Conservation (phyloP, 2,113 vertebrate species). For the Brachypodius melanocephalos region DNA sequence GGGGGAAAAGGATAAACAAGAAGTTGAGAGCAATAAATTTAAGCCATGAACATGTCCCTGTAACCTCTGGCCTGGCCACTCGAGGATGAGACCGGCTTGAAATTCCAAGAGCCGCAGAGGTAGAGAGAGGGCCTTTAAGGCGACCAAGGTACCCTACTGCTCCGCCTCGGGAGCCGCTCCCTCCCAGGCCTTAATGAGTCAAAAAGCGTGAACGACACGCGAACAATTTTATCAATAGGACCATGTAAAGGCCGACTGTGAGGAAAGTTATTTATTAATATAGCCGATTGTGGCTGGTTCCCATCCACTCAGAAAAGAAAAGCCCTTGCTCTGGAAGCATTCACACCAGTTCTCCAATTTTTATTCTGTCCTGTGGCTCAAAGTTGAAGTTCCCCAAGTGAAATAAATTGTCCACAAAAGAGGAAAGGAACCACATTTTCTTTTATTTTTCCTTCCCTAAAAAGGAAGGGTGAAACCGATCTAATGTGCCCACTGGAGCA, state of each 20-base stretch:
- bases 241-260: constrained; percentile 88
- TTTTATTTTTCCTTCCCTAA: constrained; percentile 83
- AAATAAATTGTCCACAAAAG: constrained; percentile 86
- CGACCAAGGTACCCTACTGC: constrained; percentile 75
- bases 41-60: constrained; percentile 83
- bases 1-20: constrained; percentile 69
- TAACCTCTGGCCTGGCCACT: constrained; percentile 88
- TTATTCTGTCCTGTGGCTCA: constrained; percentile 85
- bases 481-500: constrained; percentile 88
- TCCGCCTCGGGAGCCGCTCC: constrained; percentile 73
- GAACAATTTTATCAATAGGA: constrained; percentile 93
- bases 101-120: constrained; percentile 69
- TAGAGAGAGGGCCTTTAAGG: constrained; percentile 66
- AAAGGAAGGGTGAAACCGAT: constrained; percentile 87
- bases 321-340: constrained; percentile 78
- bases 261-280: constrained; percentile 97
- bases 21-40: constrained; percentile 83
- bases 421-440: constrained; percentile 85
- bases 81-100: constrained; percentile 72
- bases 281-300: constrained; percentile 90
- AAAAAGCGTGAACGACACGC: constrained; percentile 96
- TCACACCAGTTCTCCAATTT: constrained; percentile 84
- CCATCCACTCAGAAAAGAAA: constrained; percentile 84
- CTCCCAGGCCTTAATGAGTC: constrained; percentile 79
- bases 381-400: constrained; percentile 84